A percentile compares a stretch with the other conserved stretches of the same genome.
Evolutionary conservation across 2,888 invertebrate genomes (phyloP).

Genomic region (Nineta flava): DNA sequence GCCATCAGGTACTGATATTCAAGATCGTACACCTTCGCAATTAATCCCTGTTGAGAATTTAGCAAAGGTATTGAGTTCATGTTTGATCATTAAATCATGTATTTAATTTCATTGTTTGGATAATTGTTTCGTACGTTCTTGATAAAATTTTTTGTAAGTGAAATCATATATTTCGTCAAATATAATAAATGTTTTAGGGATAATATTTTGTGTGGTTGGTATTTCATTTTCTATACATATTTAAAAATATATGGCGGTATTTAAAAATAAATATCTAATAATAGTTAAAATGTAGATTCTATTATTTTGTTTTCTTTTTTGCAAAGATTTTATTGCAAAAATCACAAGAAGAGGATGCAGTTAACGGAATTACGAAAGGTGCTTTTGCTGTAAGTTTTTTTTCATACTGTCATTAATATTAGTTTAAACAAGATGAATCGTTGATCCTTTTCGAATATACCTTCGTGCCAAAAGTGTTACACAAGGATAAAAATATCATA

Average conservation of each 20-base stretch:
- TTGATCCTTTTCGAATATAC: no score
- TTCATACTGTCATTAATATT: neutral
- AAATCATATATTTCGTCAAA: neutral
- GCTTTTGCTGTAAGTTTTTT: constrained; percentile 39
- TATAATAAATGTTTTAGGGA: neutral
- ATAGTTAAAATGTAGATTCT: neutral
- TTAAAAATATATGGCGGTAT: constrained; percentile 6
- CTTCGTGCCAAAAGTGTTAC: no score
- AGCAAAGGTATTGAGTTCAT: constrained; percentile 40
- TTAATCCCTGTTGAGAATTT: constrained; percentile 61
- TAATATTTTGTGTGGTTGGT: neutral
- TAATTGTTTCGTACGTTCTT: neutral
- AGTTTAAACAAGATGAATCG: no score
- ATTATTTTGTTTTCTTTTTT: constrained; percentile 9
- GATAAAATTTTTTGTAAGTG: no score
- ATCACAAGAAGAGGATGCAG: constrained; percentile 49
- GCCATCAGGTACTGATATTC: constrained; percentile 49
- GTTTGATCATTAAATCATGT: neutral
- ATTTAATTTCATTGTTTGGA: neutral
- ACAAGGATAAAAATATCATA: no score
- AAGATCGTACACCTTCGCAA: constrained; percentile 41
- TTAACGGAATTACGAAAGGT: constrained; percentile 52
- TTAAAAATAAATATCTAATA: neutral
- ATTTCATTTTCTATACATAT: neutral
- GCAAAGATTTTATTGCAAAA: constrained; percentile 52